Evolutionary conservation across 2,888 invertebrate species (phyloP).

Genomic region (Pimpla rufipes): DNA sequence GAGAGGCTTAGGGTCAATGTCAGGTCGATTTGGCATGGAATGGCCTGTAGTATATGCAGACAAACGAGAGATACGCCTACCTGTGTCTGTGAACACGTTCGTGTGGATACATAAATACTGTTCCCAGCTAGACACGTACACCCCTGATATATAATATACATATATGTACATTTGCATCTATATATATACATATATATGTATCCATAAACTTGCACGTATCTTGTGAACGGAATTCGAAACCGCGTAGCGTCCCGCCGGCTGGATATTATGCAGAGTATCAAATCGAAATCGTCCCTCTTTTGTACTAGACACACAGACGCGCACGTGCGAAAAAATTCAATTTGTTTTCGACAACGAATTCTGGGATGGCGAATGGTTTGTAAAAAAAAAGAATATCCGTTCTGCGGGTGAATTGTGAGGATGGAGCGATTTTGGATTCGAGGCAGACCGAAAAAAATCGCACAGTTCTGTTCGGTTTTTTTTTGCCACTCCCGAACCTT

Average conservation of each 20-base stretch:
- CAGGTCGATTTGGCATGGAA: too few species aligned
- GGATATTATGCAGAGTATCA: conserved; percentile 56
- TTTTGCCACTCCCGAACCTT: background rate
- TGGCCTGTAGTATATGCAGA: background rate
- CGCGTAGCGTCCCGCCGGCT: background rate
- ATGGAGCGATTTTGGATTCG: background rate
- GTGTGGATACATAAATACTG: background rate
- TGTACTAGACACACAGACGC: background rate
- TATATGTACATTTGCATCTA: background rate
- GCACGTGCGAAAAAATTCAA: conserved; percentile 47
- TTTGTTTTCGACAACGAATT: conserved; percentile 29
- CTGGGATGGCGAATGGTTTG: too few species aligned
- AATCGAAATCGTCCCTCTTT: conserved; percentile 44
- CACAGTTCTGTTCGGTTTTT: background rate
- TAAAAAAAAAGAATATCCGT: background rate
- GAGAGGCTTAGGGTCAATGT: too few species aligned
- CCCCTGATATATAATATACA: background rate
- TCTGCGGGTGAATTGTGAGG: background rate
- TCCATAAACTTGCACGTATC: conserved; percentile 43
- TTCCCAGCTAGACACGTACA: background rate
- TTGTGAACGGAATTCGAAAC: conserved; percentile 39
- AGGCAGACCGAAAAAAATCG: background rate
- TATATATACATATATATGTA: background rate
- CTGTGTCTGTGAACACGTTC: background rate
- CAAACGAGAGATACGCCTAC: background rate